Evolutionary conservation across 1,140 invertebrate species (phyloP).

Genomic region (Drosophila kohkoa): DNA sequence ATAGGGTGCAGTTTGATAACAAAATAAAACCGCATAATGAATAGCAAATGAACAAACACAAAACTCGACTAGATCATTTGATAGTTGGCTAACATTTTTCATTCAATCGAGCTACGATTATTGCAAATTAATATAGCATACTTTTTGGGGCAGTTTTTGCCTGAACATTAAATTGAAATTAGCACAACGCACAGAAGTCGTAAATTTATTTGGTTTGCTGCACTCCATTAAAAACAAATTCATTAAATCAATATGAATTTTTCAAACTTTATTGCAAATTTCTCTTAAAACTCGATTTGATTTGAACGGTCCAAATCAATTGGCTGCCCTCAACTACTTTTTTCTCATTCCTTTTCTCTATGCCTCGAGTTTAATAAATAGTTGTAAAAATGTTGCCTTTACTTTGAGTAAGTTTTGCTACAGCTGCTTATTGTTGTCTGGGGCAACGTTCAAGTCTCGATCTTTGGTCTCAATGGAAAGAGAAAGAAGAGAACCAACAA

Average conservation of each 20-base stretch:
- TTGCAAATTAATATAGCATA: background rate
- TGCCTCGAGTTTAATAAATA: constrained; percentile 10
- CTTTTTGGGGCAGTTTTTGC: background rate
- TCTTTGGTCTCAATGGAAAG: constrained; percentile 47
- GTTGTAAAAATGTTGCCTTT: background rate
- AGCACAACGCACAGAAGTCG: too few relatives aligned
- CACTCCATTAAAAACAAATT: too few relatives aligned
- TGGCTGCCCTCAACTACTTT: background rate
- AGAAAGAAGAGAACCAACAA: background rate
- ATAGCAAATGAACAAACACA: too few relatives aligned
- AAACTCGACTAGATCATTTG: too few relatives aligned
- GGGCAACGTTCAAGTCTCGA: constrained; percentile 32
- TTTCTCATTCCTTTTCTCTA: background rate
- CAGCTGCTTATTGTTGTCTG: constrained; percentile 28
- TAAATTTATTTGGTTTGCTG: too few relatives aligned
- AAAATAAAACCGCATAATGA: too few relatives aligned
- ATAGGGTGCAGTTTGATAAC: too few relatives aligned
- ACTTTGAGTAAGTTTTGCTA: constrained; percentile 3
- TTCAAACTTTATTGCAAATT: too few relatives aligned
- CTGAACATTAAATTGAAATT: background rate
- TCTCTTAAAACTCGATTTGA: too few relatives aligned
- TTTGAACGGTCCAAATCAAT: background rate
- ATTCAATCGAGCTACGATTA: background rate
- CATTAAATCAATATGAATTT: too few relatives aligned
- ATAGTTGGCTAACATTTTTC: too few relatives aligned